A percentile compares a stretch with the other conserved stretches of the same genome.
Evolutionary conservation across 2,113 vertebrate genomes (phyloP).

Genomic region (Rhagologus leucostigma): DNA sequence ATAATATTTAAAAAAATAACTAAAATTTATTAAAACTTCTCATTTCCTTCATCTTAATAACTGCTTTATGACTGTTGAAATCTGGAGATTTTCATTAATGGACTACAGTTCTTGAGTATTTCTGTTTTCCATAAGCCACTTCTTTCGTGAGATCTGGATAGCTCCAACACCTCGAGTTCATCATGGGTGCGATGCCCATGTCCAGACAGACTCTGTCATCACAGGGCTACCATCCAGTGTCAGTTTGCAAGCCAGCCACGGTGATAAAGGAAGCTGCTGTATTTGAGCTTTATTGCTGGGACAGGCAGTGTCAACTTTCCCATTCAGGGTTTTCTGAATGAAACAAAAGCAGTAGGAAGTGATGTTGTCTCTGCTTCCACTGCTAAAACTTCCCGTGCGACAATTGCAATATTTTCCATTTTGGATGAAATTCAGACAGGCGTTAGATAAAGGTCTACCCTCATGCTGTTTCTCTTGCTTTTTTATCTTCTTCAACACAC

Average conservation of each 20-base stretch:
- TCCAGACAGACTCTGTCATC: not conserved
- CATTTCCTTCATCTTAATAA: not conserved
- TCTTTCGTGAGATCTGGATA: not conserved
- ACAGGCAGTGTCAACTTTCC: not conserved
- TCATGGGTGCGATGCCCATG: accelerated
- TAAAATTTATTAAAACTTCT: not conserved
- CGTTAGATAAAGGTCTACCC: accelerated
- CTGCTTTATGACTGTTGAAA: not conserved
- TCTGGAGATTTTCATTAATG: not conserved
- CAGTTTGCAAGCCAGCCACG: accelerated
- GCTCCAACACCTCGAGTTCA: not conserved
- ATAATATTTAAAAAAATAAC: not conserved
- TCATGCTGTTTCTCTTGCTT: not conserved
- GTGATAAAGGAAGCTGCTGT: not conserved
- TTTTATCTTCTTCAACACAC: not conserved
- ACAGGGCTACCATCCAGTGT: not conserved
- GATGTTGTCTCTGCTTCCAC: not conserved
- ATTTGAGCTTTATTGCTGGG: not conserved
- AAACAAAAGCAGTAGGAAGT: not conserved
- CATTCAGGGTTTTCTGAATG: not conserved
- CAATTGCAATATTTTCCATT: not conserved
- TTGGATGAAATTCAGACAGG: not conserved
- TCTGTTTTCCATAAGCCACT: not conserved
- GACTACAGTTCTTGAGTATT: not conserved
- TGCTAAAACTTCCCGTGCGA: not conserved